These are phyloP conservation scores for Dolichallabes microphthalmus DNA, from an alignment of 2,113 vertebrate species.

Conservation along the genomic window DNA sequence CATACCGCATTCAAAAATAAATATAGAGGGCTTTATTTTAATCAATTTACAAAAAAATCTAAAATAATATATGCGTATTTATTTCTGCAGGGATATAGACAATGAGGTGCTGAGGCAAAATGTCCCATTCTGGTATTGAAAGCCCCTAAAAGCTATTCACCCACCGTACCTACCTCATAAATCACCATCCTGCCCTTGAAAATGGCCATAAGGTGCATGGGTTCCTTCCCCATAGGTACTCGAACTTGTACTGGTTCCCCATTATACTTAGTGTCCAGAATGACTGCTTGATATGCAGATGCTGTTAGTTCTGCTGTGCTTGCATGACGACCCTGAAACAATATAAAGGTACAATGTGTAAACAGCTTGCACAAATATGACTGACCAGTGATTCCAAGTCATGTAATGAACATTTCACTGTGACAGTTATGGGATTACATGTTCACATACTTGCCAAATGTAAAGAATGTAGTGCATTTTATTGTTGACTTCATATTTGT, in stretches of 20 bases:
- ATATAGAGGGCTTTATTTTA: not conserved
- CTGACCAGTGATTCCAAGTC: not conserved
- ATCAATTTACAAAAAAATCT: not conserved
- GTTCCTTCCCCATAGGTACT: slow-evolving; percentile 87
- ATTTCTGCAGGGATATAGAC: not conserved
- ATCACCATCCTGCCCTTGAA: slow-evolving; percentile 86
- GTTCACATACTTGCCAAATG: slow-evolving; percentile 82
- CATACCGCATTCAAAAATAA: not conserved
- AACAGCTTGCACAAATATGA: not conserved
- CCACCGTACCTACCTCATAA: slow-evolving; percentile 70
- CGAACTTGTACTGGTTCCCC: slow-evolving; percentile 80
- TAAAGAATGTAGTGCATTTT: slow-evolving; percentile 82
- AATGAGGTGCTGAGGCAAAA: not conserved
- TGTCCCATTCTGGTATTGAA: not conserved
- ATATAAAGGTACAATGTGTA: not conserved
- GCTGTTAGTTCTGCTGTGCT: slow-evolving; percentile 77
- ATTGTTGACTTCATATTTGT: slow-evolving; percentile 76
- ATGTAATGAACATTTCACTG: not conserved
- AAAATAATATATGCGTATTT: not conserved
- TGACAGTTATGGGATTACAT: not conserved
- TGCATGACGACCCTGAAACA: slow-evolving; percentile 78
- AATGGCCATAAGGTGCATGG: slow-evolving; percentile 82
- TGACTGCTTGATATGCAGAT: slow-evolving; percentile 77
- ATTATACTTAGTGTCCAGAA: slow-evolving; percentile 80
- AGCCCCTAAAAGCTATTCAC: not conserved